A percentile compares a stretch with the other conserved stretches of the same genome.
Evolutionary conservation across 2,797 vertebrate genomes (phyloP).

Genomic region (Mormyrops boulengeri): DNA sequence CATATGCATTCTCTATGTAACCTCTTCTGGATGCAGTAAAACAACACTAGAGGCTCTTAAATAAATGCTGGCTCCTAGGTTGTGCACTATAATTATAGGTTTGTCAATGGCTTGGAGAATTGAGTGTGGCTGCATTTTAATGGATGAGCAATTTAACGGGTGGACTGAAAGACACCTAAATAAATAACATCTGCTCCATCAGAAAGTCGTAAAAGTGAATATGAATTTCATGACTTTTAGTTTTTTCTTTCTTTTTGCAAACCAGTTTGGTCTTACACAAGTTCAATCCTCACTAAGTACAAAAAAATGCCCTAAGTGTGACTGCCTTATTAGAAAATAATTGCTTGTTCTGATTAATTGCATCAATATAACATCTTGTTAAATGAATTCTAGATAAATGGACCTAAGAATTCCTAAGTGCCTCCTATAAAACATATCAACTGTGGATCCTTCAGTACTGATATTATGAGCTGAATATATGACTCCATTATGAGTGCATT

Average conservation of each 20-base stretch:
- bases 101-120: neutral
- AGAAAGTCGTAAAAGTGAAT: neutral
- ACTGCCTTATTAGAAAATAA: slow-evolving; percentile 11
- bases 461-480: slow-evolving; percentile 18
- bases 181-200: neutral
- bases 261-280: neutral
- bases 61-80: neutral
- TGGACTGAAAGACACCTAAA: neutral
- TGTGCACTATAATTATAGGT: neutral
- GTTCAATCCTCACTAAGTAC: neutral
- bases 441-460: slow-evolving; percentile 1
- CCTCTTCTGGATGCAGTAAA: neutral
- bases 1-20: neutral
- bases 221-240: neutral
- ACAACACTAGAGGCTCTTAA: neutral
- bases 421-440: neutral
- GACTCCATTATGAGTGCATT: slow-evolving; percentile 14
- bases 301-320: neutral
- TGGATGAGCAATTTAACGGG: neutral
- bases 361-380: neutral
- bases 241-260: neutral
- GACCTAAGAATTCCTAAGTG: neutral
- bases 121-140: slow-evolving; percentile 6
- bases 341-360: neutral
- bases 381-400: slow-evolving; percentile 14